These are phyloP conservation scores for Orthonyx spaldingii DNA, from an alignment of 2,113 vertebrate genomes.

Conservation along the genomic window DNA sequence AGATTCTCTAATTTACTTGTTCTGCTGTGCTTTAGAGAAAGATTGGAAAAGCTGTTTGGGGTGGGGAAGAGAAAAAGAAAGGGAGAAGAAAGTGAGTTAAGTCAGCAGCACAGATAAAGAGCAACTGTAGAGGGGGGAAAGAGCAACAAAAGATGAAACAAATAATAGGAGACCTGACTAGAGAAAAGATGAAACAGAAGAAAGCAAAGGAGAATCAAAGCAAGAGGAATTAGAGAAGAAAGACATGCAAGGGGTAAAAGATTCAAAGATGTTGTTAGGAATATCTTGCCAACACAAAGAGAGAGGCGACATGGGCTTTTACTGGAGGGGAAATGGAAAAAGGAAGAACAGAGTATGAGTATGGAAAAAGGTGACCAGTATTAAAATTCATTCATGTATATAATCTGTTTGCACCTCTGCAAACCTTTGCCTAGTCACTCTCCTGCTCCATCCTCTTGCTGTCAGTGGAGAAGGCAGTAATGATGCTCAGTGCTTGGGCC, in stretches of 20 bases:
- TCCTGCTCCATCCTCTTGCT: not conserved
- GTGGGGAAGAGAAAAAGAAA: too few relatives aligned
- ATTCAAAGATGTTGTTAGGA: not conserved
- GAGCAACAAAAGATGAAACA: not conserved
- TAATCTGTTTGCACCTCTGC: not conserved
- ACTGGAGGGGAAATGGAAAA: not conserved
- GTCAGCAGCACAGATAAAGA: not conserved
- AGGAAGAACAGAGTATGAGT: not conserved
- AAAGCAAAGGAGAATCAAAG: constrained; percentile 5
- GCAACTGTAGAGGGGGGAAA: not conserved
- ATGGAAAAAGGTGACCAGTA: not conserved
- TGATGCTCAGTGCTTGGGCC: not conserved
- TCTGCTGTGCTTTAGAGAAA: not conserved
- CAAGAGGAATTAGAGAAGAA: not conserved
- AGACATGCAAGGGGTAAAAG: not conserved
- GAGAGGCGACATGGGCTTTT: not conserved
- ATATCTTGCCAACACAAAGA: not conserved
- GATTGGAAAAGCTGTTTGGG: not conserved
- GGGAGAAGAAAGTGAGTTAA: not conserved
- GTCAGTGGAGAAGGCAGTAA: not conserved
- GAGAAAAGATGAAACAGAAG: not conserved
- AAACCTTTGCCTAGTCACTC: not conserved
- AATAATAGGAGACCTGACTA: not conserved
- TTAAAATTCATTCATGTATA: not conserved
- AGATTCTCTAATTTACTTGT: not conserved